These are phyloP conservation scores for Eumacrocentrus americanus DNA, from an alignment of 2,888 invertebrate genomes.

Conservation along the genomic window DNA sequence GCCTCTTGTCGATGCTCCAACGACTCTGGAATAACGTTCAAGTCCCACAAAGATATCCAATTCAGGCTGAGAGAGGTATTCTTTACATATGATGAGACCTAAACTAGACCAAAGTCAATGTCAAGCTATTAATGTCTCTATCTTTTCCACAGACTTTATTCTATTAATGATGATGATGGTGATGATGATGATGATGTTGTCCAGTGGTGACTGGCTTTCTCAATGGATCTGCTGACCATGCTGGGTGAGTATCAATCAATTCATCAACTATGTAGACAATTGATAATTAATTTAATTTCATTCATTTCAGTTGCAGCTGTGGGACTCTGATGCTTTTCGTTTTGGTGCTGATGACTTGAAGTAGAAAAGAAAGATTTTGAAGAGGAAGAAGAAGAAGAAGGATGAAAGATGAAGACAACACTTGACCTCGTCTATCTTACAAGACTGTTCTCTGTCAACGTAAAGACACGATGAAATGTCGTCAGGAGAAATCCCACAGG, in stretches of 20 bases:
- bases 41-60: neutral
- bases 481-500: neutral
- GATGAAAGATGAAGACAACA: neutral
- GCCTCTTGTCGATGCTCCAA: slow-evolving; percentile 26
- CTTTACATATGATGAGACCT: no score
- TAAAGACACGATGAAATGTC: neutral
- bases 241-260: no score
- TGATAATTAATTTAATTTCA: no score
- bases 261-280: no score
- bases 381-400: neutral
- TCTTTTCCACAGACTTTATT: no score
- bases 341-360: neutral
- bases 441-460: slow-evolving; percentile 5
- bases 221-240: no score
- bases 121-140: neutral
- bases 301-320: no score
- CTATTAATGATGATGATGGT: neutral
- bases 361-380: no score
- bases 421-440: slow-evolving; percentile 21
- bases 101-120: slow-evolving; percentile 1
- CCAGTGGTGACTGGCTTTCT: no score
- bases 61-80: no score
- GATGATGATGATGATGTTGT: no score
- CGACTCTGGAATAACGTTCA: slow-evolving; percentile 12
- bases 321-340: no score